Percentiles rank a stretch among this genome's conserved stretches.
Evolutionary conservation across 2,113 vertebrate genomes (phyloP).

Genomic region (Cryptotis parvus): DNA sequence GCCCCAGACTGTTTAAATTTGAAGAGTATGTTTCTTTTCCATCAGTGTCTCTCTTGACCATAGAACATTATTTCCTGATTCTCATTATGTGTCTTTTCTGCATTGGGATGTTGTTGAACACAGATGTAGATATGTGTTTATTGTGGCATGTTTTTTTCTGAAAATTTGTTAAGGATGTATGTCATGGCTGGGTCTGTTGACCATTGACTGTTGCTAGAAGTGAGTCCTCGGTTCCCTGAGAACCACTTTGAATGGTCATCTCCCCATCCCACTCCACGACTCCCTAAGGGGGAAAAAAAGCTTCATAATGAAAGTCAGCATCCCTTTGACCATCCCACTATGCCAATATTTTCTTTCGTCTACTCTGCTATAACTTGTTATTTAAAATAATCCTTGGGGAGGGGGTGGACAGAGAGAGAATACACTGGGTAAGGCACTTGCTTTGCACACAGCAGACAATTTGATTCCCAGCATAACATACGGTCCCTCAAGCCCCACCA

Average conservation of each 20-base stretch:
- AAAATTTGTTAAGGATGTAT: not conserved
- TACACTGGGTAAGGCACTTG: too few relatives aligned
- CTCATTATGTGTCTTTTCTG: not conserved
- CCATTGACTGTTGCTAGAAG: too few relatives aligned
- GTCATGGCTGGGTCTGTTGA: not conserved
- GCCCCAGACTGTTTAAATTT: not conserved
- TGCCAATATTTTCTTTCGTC: not conserved
- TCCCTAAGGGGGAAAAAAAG: not conserved
- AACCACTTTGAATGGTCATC: too few relatives aligned
- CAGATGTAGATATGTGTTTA: not conserved
- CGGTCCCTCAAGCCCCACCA: too few relatives aligned
- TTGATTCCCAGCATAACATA: too few relatives aligned
- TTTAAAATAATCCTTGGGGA: not conserved
- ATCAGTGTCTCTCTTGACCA: not conserved
- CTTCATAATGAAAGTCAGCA: not conserved
- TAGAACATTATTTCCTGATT: constrained; percentile 18
- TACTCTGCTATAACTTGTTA: not conserved
- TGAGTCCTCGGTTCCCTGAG: too few relatives aligned
- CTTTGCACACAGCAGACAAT: too few relatives aligned
- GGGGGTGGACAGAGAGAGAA: too few relatives aligned
- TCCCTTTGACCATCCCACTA: not conserved
- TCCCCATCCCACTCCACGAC: too few relatives aligned
- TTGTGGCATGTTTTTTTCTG: not conserved
- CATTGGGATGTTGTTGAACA: not conserved
- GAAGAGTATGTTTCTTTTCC: not conserved